Conservation (phyloP, 92 coral and sea anemone species). For the Palythoa heliodiscus region DNA sequence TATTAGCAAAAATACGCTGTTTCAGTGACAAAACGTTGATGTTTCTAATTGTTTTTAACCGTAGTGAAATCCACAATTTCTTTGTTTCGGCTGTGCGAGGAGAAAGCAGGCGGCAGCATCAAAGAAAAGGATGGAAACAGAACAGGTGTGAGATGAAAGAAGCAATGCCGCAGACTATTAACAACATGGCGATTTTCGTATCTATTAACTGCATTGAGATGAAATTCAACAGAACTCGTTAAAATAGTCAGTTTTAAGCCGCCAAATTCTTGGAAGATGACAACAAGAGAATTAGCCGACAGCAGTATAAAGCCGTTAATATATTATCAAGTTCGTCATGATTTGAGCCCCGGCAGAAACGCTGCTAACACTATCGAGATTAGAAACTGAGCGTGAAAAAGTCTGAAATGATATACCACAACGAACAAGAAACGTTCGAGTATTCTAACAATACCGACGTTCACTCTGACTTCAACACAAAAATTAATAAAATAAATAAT, state of each 20-base stretch:
- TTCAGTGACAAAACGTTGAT: background rate
- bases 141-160: background rate
- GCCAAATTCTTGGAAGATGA: background rate
- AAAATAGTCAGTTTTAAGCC: background rate
- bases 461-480: too few species aligned
- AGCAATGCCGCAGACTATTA: background rate
- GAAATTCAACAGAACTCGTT: background rate
- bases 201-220: background rate
- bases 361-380: too few species aligned
- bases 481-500: too few species aligned
- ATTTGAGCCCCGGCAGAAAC: too few species aligned
- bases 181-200: background rate
- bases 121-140: background rate
- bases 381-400: too few species aligned
- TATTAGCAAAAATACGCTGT: background rate
- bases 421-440: too few species aligned
- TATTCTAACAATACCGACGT: too few species aligned
- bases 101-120: constrained; percentile 1
- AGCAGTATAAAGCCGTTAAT: too few species aligned
- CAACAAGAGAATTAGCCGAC: too few species aligned
- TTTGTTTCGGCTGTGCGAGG: background rate
- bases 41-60: background rate
- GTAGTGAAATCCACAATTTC: background rate
- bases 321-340: too few species aligned
- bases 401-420: too few species aligned